A percentile compares a stretch with the other conserved stretches of the same genome.
Conservation (phyloP, 2,888 invertebrate genomes). For the Torymus auratus region DNA sequence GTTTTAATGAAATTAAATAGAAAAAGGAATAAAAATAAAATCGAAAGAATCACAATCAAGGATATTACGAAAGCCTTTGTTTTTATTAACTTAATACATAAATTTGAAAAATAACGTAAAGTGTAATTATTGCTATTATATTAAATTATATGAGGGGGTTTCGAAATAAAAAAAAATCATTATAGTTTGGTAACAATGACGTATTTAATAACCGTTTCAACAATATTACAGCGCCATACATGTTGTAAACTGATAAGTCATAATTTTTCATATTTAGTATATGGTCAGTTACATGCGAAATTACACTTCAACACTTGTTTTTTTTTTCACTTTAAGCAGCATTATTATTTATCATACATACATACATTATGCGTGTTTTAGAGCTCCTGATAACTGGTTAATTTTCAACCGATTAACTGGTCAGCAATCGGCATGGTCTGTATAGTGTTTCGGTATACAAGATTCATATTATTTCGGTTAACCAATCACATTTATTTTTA, state of each 20-base stretch:
- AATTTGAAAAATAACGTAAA: background rate
- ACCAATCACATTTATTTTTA: too few species aligned
- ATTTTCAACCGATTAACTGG: constrained; percentile 15
- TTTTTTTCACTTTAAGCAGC: constrained; percentile 61
- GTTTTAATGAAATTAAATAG: too few species aligned
- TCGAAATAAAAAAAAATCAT: constrained; percentile 53
- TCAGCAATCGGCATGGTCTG: background rate
- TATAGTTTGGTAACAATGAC: constrained; percentile 76
- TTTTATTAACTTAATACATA: background rate
- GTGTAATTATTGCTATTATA: too few species aligned
- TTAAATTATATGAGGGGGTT: constrained; percentile 1
- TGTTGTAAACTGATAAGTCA: constrained; percentile 61
- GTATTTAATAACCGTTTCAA: constrained; percentile 77
- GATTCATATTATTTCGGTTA: background rate
- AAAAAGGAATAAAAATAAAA: too few species aligned
- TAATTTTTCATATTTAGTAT: constrained; percentile 56
- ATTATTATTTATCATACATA: constrained; percentile 73
- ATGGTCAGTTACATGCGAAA: constrained; percentile 69
- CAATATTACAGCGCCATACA: constrained; percentile 73
- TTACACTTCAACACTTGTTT: constrained; percentile 68
- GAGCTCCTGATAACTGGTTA: constrained; percentile 17
- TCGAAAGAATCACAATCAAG: too few species aligned
- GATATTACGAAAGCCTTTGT: too few species aligned
- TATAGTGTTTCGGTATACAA: constrained; percentile 1
- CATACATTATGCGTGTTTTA: constrained; percentile 65